phyloP scores from a whole-genome alignment of 2,797 vertebrate genomes.

The Melanotaenia boesemani region DNA sequence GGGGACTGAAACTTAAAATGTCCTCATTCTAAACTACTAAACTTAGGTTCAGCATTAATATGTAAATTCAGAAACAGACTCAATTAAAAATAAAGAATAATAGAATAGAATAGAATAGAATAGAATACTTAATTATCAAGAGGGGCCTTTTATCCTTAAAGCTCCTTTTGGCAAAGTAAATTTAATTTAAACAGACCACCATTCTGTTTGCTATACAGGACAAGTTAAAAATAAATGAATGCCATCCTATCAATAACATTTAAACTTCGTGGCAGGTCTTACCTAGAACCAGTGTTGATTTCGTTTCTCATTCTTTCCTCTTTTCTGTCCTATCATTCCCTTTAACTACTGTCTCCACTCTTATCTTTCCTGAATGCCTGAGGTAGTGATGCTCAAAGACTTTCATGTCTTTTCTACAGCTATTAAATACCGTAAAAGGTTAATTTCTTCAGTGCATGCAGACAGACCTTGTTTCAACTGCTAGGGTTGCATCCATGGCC shows the following conservation, averaged over 20 bases:
- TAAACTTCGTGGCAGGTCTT: background rate
- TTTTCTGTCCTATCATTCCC: conserved; percentile 11
- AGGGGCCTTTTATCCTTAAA: no score
- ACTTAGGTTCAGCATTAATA: no score
- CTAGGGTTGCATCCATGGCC: conserved; percentile 59
- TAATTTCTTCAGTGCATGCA: conserved; percentile 69
- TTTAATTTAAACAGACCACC: no score
- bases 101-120: no score
- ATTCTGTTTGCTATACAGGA: no score
- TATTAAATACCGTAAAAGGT: conserved; percentile 78
- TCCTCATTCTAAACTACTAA: no score
- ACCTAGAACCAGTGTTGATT: background rate
- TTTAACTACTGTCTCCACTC: conserved; percentile 23
- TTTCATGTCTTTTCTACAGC: conserved; percentile 66
- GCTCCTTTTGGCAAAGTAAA: no score
- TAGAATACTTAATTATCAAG: no score
- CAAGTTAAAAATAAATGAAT: no score
- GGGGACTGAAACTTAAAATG: background rate
- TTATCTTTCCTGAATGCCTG: conserved; percentile 61
- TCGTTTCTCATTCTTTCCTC: background rate
- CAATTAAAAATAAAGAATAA: no score
- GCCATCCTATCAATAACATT: background rate
- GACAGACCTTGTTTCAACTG: conserved; percentile 73
- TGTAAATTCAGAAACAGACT: no score
- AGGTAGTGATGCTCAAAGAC: conserved; percentile 24